These are phyloP conservation scores for Microctonus aethiopoides DNA, from an alignment of 2,888 invertebrate species.

Conservation along the genomic window DNA sequence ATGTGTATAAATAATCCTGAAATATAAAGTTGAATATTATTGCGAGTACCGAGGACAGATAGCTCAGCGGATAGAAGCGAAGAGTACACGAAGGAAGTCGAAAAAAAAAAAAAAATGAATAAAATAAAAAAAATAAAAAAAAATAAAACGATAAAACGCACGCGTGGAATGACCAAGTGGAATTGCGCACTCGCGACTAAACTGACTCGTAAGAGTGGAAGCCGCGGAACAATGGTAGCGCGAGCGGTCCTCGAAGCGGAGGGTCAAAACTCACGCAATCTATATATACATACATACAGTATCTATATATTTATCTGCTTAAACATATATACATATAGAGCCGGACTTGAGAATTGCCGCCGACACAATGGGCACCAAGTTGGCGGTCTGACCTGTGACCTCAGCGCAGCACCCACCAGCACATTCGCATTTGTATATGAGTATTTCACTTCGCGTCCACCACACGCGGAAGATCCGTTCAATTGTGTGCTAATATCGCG, in stretches of 20 bases:
- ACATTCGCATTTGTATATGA: constrained; percentile 51
- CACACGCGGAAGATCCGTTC: constrained; percentile 50
- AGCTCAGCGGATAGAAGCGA: too few species aligned
- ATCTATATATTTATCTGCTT: constrained; percentile 4
- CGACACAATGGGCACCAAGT: constrained; percentile 66
- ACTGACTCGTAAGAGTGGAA: constrained; percentile 64
- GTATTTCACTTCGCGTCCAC: constrained; percentile 42
- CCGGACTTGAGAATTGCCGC: constrained; percentile 56
- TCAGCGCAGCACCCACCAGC: constrained; percentile 40
- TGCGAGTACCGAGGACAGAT: neutral
- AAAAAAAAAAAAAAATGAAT: constrained; percentile 21
- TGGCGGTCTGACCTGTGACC: constrained; percentile 65
- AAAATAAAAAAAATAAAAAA: neutral
- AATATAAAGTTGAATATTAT: constrained; percentile 10
- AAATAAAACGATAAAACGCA: constrained; percentile 23
- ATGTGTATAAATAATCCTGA: too few species aligned
- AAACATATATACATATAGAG: constrained; percentile 5
- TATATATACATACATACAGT: constrained; percentile 2
- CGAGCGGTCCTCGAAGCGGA: constrained; percentile 29
- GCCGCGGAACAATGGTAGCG: constrained; percentile 61
- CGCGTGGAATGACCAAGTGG: constrained; percentile 34
- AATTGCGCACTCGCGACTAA: constrained; percentile 45
- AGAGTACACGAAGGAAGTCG: neutral
- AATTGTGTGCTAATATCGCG: constrained; percentile 66
- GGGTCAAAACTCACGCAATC: constrained; percentile 24